Evolutionary conservation across 1,140 invertebrate species (phyloP).

Genomic region (Araneus ventricosus): DNA sequence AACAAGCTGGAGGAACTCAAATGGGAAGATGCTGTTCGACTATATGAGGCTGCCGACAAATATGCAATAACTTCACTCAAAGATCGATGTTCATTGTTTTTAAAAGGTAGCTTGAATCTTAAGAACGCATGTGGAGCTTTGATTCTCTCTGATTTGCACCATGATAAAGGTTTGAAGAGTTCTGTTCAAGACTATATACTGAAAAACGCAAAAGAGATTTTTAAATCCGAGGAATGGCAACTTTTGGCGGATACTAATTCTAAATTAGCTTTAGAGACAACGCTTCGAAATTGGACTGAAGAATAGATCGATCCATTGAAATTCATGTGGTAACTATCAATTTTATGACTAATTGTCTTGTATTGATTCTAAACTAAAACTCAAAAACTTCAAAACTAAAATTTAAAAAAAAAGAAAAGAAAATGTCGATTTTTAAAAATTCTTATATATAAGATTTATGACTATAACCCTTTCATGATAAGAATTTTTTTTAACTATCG

Average conservation of each 20-base stretch:
- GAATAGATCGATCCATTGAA: neutral
- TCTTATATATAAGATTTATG: too few relatives aligned
- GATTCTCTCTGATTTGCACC: neutral
- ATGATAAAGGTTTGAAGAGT: slow-evolving; percentile 11
- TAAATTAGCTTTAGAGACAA: neutral
- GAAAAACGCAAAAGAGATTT: too few relatives aligned
- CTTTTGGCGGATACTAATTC: neutral
- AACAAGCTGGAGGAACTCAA: neutral
- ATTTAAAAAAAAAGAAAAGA: too few relatives aligned
- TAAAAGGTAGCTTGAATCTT: neutral
- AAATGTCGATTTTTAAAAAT: too few relatives aligned
- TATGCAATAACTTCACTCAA: neutral
- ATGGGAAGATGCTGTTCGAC: neutral
- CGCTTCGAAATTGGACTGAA: neutral
- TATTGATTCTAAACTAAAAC: too few relatives aligned
- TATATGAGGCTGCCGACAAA: neutral
- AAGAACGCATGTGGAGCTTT: neutral
- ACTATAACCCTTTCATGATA: too few relatives aligned
- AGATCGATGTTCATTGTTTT: neutral
- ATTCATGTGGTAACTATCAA: too few relatives aligned
- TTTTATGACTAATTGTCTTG: too few relatives aligned
- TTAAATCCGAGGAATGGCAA: neutral
- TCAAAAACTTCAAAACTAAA: neutral
- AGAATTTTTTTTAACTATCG: too few relatives aligned
- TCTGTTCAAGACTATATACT: too few relatives aligned